Percentiles rank a stretch among this genome's conserved stretches.
Conservation (phyloP, 2,888 invertebrate genomes). For the Lycaena phlaeas region DNA sequence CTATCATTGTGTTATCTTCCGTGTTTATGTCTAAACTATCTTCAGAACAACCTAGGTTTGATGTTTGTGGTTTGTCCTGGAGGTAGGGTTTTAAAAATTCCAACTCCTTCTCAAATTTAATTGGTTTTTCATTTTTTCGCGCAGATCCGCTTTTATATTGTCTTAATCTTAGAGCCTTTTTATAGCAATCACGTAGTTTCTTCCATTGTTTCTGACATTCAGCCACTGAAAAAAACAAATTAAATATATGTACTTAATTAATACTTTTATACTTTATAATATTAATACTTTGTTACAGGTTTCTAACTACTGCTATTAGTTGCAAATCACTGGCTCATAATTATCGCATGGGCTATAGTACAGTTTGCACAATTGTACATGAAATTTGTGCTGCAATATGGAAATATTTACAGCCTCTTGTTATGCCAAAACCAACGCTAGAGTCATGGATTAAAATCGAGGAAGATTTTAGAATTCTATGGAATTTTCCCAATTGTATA, state of each 20-base stretch:
- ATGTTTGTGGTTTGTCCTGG: conserved; percentile 19
- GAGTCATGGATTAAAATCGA: conserved; percentile 13
- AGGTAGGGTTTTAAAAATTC: conserved; percentile 17
- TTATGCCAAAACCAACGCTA: conserved; percentile 18
- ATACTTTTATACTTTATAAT: conserved; percentile 1
- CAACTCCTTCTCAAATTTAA: conserved; percentile 16
- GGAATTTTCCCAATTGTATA: conserved; percentile 21
- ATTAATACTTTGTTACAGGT: conserved; percentile 14
- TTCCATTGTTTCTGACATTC: conserved; percentile 14
- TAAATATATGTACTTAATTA: background rate
- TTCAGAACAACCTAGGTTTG: conserved; percentile 17
- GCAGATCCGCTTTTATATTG: conserved; percentile 17
- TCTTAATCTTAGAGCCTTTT: conserved; percentile 16
- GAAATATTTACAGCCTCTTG: conserved; percentile 14
- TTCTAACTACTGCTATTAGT: conserved; percentile 15
- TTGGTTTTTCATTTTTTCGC: conserved; percentile 13
- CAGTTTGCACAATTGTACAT: conserved; percentile 16
- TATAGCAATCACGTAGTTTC: conserved; percentile 18
- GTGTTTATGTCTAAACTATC: conserved; percentile 12
- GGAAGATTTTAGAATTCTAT: conserved; percentile 15
- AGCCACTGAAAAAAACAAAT: conserved; percentile 14
- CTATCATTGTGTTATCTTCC: background rate
- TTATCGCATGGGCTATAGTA: conserved; percentile 17
- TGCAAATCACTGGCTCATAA: conserved; percentile 14
- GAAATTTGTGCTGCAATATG: conserved; percentile 16